A percentile compares a stretch with the other conserved stretches of the same genome.
Evolutionary conservation across 2,797 vertebrate species (phyloP).

Genomic region (Tolypeutes matacus): DNA sequence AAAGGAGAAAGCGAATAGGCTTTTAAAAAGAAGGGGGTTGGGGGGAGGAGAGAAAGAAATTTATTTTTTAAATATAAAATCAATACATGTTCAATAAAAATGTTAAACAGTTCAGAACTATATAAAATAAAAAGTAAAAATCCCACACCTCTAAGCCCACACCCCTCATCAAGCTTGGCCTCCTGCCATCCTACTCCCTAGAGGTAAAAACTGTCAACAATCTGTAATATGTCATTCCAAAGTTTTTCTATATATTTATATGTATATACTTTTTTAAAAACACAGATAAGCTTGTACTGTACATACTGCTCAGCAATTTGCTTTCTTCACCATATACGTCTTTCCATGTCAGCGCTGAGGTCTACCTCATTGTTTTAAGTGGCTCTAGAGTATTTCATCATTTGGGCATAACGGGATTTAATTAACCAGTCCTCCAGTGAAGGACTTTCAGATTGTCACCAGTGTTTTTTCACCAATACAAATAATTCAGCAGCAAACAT

Average conservation of each 20-base stretch:
- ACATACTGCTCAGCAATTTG: neutral
- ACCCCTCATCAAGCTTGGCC: neutral
- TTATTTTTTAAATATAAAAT: neutral
- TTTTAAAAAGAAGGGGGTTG: neutral
- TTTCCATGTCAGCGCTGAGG: neutral
- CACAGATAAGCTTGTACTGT: neutral
- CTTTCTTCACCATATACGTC: neutral
- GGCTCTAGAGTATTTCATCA: neutral
- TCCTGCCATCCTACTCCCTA: neutral
- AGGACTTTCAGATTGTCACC: neutral
- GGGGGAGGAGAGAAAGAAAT: neutral
- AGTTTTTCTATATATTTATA: neutral
- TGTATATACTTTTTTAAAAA: neutral
- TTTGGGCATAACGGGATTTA: neutral
- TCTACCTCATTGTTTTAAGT: neutral
- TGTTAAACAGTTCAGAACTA: neutral
- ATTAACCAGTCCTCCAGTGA: neutral
- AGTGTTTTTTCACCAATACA: neutral
- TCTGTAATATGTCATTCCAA: neutral
- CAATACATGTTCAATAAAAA: neutral
- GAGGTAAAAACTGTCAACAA: neutral
- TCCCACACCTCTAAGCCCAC: neutral
- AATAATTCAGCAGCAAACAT: neutral
- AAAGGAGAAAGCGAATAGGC: neutral
- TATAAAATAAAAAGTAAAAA: slow-evolving; percentile 10